Evolutionary conservation across 2,797 vertebrate genomes (phyloP).

Genomic region (Smutsia temminckii): DNA sequence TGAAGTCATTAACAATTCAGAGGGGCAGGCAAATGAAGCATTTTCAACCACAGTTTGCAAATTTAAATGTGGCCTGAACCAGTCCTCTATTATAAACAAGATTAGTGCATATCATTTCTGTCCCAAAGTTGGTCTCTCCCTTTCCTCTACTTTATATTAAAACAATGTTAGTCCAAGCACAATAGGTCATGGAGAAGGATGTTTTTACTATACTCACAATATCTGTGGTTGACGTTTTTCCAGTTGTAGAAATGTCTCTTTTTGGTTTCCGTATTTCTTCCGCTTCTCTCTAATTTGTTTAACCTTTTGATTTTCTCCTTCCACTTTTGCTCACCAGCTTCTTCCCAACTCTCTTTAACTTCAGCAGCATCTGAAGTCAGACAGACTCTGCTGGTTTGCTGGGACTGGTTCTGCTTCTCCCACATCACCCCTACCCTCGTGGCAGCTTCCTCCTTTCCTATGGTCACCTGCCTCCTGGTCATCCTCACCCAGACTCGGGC

Average conservation of each 20-base stretch:
- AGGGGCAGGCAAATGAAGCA: neutral
- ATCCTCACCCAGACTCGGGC: conserved; percentile 3
- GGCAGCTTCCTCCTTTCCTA: neutral
- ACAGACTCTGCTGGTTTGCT: neutral
- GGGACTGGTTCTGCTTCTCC: neutral
- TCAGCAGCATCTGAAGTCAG: neutral
- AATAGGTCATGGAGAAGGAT: neutral
- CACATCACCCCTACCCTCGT: neutral
- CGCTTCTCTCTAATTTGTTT: neutral
- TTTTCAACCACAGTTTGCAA: conserved; percentile 46
- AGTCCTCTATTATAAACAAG: neutral
- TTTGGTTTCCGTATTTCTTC: conserved; percentile 5
- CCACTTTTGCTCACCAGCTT: neutral
- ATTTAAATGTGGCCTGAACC: neutral
- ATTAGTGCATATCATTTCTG: neutral
- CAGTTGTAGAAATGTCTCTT: neutral
- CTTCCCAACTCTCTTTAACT: neutral
- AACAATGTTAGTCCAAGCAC: neutral
- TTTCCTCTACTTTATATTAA: conserved; percentile 37
- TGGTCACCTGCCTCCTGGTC: conserved; percentile 42
- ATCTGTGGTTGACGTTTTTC: neutral
- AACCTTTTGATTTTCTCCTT: neutral
- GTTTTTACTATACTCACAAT: neutral
- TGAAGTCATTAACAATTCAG: conserved; percentile 19
- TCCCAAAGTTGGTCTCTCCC: neutral